Evolutionary conservation across 2,888 invertebrate genomes (phyloP).

Genomic region (Rotaria magnacalcarata): DNA sequence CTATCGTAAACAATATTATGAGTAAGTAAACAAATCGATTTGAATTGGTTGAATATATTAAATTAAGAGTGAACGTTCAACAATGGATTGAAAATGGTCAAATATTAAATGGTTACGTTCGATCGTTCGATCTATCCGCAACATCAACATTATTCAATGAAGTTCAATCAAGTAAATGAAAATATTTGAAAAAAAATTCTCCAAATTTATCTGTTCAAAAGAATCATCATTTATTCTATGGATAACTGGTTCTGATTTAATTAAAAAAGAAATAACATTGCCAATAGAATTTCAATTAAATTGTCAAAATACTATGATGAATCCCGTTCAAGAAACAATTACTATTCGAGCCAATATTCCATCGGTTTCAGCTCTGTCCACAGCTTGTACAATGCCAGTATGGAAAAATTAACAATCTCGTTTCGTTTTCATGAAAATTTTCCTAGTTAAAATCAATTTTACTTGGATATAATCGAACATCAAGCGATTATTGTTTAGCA

Average conservation of each 20-base stretch:
- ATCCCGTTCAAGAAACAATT: not conserved
- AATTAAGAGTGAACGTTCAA: not conserved
- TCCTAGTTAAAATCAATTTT: not conserved
- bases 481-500: not conserved
- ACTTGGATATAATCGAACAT: not conserved
- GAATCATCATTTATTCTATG: conserved; percentile 17
- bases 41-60: too few relatives aligned
- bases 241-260: not conserved
- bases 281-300: not conserved
- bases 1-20: conserved; percentile 12
- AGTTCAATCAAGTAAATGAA: not conserved
- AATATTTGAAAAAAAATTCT: not conserved
- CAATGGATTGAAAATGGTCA: conserved; percentile 24
- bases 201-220: not conserved
- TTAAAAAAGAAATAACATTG: not conserved
- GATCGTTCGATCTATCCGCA: not conserved
- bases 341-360: not conserved
- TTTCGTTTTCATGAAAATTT: not conserved
- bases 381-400: conserved; percentile 25
- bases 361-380: not conserved
- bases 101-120: not conserved
- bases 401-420: too few relatives aligned
- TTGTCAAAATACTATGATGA: not conserved
- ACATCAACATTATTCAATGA: not conserved
- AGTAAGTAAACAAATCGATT: not conserved